Evolutionary conservation across 2,888 invertebrate species (phyloP).

Genomic region (Heliconius aoede): DNA sequence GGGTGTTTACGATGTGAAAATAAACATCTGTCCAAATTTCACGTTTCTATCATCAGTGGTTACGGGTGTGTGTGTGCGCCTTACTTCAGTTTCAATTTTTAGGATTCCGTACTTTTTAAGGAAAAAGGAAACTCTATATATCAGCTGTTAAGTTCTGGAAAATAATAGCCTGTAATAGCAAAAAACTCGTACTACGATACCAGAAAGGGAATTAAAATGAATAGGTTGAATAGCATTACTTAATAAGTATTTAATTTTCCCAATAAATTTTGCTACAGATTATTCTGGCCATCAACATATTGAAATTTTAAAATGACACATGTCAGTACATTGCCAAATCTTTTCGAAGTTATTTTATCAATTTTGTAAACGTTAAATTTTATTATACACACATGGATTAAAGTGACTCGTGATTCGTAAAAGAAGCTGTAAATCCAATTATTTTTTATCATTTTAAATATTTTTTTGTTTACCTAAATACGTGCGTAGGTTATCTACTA

Average conservation of each 20-base stretch:
- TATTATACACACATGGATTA: constrained; percentile 16
- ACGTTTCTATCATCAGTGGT: no score
- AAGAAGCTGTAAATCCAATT: constrained; percentile 30
- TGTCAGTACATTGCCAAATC: constrained; percentile 43
- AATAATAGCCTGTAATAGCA: no score
- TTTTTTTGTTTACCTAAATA: not conserved
- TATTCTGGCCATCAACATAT: constrained; percentile 15
- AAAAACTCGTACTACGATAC: no score
- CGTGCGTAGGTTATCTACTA: not conserved
- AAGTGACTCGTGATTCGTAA: constrained; percentile 20
- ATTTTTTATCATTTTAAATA: not conserved
- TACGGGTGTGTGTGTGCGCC: no score
- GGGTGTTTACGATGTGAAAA: no score
- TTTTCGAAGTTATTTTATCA: constrained; percentile 46
- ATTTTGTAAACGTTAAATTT: constrained; percentile 38
- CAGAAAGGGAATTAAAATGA: no score
- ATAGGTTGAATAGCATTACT: no score
- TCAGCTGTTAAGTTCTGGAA: no score
- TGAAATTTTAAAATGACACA: constrained; percentile 30
- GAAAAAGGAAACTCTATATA: no score
- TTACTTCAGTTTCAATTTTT: no score
- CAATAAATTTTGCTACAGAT: not conserved
- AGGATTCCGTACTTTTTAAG: no score
- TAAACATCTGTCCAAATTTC: no score
- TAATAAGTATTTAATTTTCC: not conserved